Evolutionary conservation across 2,797 vertebrate species (phyloP).

Genomic region (Centropyge bicolor): DNA sequence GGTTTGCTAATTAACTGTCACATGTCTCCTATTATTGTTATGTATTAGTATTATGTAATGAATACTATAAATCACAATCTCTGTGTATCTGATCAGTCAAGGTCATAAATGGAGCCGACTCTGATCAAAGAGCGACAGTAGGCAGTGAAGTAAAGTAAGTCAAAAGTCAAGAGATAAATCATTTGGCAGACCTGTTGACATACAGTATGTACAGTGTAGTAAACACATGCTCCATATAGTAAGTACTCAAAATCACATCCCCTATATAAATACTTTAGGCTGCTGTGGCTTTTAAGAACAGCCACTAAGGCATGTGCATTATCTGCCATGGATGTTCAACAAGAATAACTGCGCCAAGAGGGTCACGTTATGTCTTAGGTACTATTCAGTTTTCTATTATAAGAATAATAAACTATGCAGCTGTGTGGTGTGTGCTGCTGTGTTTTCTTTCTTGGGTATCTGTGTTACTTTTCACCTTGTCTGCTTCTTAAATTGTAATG

Average conservation of each 20-base stretch:
- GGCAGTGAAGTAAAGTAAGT: slow-evolving; percentile 12
- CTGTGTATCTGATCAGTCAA: slow-evolving; percentile 26
- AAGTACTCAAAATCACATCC: background rate
- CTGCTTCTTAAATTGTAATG: no score
- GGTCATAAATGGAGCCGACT: slow-evolving; percentile 12
- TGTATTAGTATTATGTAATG: slow-evolving; percentile 15
- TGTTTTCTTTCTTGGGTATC: no score
- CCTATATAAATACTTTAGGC: background rate
- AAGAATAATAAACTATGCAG: no score
- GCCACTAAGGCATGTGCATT: background rate
- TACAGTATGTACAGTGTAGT: background rate
- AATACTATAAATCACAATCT: slow-evolving; percentile 3
- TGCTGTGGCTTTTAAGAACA: background rate
- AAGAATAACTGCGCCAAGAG: background rate
- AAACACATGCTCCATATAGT: background rate
- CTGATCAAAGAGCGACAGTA: slow-evolving; percentile 7
- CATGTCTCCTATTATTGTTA: background rate
- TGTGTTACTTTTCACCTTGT: no score
- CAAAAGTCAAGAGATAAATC: slow-evolving; percentile 6
- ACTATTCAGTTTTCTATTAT: no score
- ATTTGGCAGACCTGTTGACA: background rate
- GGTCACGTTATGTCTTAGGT: background rate
- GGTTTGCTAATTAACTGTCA: slow-evolving; percentile 1
- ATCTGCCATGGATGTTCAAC: background rate
- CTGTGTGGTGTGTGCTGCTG: no score